Evolutionary conservation across 2,888 invertebrate species (phyloP), one percentile per base, ranked within the genome.

Genomic region (Habrosyne pyritoides): DNA sequence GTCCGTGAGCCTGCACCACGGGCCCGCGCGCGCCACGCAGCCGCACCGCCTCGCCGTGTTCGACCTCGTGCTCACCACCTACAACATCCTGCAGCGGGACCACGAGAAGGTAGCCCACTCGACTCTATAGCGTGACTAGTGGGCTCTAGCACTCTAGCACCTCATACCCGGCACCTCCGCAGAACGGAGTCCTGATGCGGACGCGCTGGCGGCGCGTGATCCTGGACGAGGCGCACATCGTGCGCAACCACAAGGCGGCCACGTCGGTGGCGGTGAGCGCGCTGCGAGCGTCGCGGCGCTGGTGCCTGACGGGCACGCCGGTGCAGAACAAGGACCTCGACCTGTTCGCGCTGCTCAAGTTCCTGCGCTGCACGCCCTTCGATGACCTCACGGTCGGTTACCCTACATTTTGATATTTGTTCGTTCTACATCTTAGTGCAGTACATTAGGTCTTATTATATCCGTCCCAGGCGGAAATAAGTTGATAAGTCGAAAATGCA

Each of bases 281-380:
- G 2, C 83, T 98, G 49, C 69, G 82, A 0, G 95, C 94, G 0
- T 47, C 48, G 0, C 90, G 94, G 1, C 94, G 98, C 77, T 91
- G 91, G 91, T 96, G 95, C 0, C 93, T 99, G 21, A 98, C 99
- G 0, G 99, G 99, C 24, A 99, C 99, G 0, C 99, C 99, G 0
- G 96, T 99, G 47, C 99, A 99, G 77, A 99, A 99, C 84, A 97
- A 97, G 81, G 96, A 98, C 78, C 86, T 96, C 57, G 98, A 97
- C 82, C 90, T 97, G 42, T 97, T 95, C 85, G 94, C 97, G 0
- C 84, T 97, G 49, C 80, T 97, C 12, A 96, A 98, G 83, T 99
- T 98, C 83, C 85, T 99, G 8, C 90, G 95, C 12, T 97, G 97
- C 76, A 93, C 95, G 7, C 99, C 99, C 0, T 99, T 99, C 83